These are phyloP conservation scores for human (Homo sapiens) DNA, from an alignment of 2,113 vertebrate genomes.

Conservation along the genomic window DNA sequence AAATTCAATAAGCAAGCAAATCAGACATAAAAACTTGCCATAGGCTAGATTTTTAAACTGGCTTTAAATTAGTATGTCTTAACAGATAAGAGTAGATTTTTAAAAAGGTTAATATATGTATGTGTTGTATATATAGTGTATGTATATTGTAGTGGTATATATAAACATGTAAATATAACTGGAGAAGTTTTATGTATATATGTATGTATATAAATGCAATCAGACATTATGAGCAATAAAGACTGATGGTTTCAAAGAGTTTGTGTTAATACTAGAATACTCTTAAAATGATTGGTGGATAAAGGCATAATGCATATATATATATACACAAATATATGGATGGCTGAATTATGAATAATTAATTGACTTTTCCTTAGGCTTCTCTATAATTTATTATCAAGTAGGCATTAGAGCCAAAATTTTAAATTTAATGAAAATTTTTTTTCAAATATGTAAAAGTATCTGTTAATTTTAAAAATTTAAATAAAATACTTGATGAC, in stretches of 20 bases:
- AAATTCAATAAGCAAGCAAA: neutral
- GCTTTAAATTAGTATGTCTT: neutral
- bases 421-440: neutral
- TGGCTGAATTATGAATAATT: neutral
- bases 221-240: neutral
- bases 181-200: neutral
- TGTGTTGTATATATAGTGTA: neutral
- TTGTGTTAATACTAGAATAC: neutral
- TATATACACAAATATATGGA: neutral
- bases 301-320: neutral
- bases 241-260: neutral
- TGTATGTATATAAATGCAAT: neutral
- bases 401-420: neutral
- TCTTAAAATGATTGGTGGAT: neutral
- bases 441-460: neutral
- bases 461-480: neutral
- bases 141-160: neutral
- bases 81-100: neutral
- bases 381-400: neutral
- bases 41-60: neutral
- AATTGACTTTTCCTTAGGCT: neutral
- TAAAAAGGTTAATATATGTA: neutral
- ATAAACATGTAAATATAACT: neutral
- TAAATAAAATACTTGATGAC: neutral
- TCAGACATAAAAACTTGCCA: neutral